Evolutionary conservation across 2,113 vertebrate genomes (phyloP).

Genomic region (Notechis scutatus): DNA sequence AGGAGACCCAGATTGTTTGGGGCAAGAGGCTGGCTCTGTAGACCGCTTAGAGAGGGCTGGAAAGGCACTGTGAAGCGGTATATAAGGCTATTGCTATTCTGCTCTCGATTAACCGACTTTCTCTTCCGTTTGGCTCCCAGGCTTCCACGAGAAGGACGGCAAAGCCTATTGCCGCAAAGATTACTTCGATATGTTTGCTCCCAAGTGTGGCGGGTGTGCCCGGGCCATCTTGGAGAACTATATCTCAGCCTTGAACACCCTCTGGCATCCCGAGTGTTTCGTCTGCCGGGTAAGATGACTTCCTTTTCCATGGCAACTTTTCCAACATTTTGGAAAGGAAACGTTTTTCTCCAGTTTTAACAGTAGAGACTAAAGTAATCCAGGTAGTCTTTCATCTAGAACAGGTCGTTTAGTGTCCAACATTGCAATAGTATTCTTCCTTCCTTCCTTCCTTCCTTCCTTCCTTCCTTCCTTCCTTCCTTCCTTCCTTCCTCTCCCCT

Average conservation of each 20-base stretch:
- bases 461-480: no score
- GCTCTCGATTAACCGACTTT: background rate
- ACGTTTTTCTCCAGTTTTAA: background rate
- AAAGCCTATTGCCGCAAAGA: constrained; percentile 98
- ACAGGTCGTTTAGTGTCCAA: no score
- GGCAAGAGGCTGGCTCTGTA: no score
- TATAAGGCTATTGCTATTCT: background rate
- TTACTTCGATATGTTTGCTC: constrained; percentile 98
- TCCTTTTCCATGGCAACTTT: background rate
- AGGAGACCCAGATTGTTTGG: no score
- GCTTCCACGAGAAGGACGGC: constrained; percentile 97
- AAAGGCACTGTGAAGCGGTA: no score
- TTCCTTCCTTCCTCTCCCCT: no score
- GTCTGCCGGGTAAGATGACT: constrained; percentile 89
- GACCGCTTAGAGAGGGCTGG: no score
- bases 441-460: no score
- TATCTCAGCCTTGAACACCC: constrained; percentile 93
- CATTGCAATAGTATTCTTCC: no score
- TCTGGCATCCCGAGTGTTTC: constrained; percentile 98
- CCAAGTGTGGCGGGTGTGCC: constrained; percentile 94
- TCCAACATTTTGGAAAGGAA: background rate
- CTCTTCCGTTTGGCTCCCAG: constrained; percentile 57
- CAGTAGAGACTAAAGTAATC: no score
- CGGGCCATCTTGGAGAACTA: constrained; percentile 98
- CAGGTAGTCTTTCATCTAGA: no score